Evolutionary conservation across 2,113 vertebrate genomes (phyloP), one percentile per base, ranked within the genome.

Genomic region (Monopterus albus): DNA sequence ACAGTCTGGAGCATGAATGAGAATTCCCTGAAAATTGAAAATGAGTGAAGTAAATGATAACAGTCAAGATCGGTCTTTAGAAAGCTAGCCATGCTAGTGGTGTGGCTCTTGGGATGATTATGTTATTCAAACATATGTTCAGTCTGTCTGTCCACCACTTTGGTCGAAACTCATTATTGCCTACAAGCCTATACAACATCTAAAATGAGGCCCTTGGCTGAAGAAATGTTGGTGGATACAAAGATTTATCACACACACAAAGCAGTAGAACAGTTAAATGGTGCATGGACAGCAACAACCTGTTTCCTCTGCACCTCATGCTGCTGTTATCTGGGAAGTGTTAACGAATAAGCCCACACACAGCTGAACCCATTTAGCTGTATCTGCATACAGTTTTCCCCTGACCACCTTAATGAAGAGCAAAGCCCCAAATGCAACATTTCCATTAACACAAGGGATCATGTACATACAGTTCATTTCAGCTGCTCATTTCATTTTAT

Each of bases 401-500:
- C 61, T 49, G 35, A 42, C 20, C 57, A 13, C 20, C 15, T 59
- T 26, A 28, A 75, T 33, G 23, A 69, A 57, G 38, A 33, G 21
- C 35, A 58, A n/a, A 25, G 60, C 17, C 3, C 17, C 13, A 21
- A 42, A 81, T 18, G 43, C 50, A 29, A 26, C 31, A 51, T 56
- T 60, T 7, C 11, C 3, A 6, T 10, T 1, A 21, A 33, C 23
- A 58, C 55, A 61, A 66, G 26, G 11, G 45, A 53, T 67, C 28
- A 56, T 14, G 17, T 20, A 2, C 40, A 49, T 20, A 2, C 40
- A 49, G 20, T 29, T 69, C 1, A 11, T 53, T 73, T 69, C 40
- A 76, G 50, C 2, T 18, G 10, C 25, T 76, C 13, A 64, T 59
- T 72, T 46, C 13, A 7, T 36, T 28, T 53, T 40, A 20, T 50